Evolutionary conservation across 2,113 vertebrate species (phyloP), one percentile per base, ranked within the genome.

Genomic region (Dasyornis broadbenti): DNA sequence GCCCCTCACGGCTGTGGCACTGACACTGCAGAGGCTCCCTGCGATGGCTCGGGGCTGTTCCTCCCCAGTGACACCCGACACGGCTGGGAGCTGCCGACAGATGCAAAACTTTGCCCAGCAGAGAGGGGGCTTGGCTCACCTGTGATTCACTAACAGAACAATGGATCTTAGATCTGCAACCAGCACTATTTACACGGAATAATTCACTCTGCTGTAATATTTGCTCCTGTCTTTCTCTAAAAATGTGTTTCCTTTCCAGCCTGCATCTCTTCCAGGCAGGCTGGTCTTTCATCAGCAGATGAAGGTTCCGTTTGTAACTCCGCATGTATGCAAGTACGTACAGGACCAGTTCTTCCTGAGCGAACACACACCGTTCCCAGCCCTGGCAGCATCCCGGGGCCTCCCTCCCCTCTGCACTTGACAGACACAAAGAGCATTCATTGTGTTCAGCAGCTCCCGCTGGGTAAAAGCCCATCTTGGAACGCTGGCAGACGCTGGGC

Each of bases 281-380:
- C 86, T 73, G 92, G 7, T 92, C 95, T 97, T 95, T 97, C 96
- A 97, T 94, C 90, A 82, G 93, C 86, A 87, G 81, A 90, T 83
- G 91, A 94, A 91, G 59, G 40, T 72, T 92, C 35, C 93, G 92
- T 96, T 97, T 95, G 94, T 72, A 78, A 44, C 73, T 91, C 91
- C 0, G 2, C 23, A 30, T 12, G 45, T 45, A 72, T 94, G 86
- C 97, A 97, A 96, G 96, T 94, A 94, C 0, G 40, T 89, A 95
- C 96, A 97, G 81, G 96, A 96, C 66, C 68, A 54, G 66, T 9
- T 47, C 85, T 86, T 97, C 86, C 94, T 50, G 82, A 82, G 84
- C 0, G 30, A 94, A 63, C 66, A 83, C 78, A 93, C 85, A 60
- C 70, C 77, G 39, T 69, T 81, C 72, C 75, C 82, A 56, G 64